phyloP scores from a whole-genome alignment of 2,888 invertebrate species.

The Caenorhabditis macrosperma region DNA sequence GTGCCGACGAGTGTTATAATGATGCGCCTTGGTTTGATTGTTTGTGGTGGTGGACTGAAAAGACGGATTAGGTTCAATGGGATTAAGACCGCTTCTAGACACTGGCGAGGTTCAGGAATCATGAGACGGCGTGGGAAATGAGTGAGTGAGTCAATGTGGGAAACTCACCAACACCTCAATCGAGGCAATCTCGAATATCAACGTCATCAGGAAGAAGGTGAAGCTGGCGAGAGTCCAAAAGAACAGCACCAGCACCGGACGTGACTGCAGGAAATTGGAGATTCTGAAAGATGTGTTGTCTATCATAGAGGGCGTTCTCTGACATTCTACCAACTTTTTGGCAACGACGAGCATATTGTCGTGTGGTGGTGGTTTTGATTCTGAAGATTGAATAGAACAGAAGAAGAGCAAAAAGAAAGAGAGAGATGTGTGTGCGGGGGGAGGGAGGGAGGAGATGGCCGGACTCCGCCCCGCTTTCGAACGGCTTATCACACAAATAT shows the following conservation, averaged over 20 bases:
- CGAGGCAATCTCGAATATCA: constrained; percentile 26
- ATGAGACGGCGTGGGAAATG: no score
- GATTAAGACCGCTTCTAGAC: no score
- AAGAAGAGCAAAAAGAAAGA: neutral
- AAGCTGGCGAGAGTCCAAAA: constrained; percentile 41
- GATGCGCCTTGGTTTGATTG: no score
- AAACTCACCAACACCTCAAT: constrained; percentile 30
- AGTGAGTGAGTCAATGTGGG: no score
- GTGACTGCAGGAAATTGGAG: constrained; percentile 44
- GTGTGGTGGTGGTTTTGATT: no score
- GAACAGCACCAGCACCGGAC: constrained; percentile 38
- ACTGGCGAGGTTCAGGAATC: no score
- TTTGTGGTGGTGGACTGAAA: no score
- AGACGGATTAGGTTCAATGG: no score
- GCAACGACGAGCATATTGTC: constrained; percentile 41
- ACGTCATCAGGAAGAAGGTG: constrained; percentile 36
- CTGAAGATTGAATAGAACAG: no score
- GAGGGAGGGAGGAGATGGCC: neutral
- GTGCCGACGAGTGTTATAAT: no score
- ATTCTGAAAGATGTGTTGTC: constrained; percentile 30
- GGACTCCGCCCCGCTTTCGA: neutral
- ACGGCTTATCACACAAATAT: neutral
- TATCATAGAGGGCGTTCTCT: no score
- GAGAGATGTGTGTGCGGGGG: neutral
- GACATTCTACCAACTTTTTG: constrained; percentile 14